Percentiles rank a stretch among this genome's conserved stretches.
Conservation (phyloP, 2,888 invertebrate species). For the Drosophila paramelanica region DNA sequence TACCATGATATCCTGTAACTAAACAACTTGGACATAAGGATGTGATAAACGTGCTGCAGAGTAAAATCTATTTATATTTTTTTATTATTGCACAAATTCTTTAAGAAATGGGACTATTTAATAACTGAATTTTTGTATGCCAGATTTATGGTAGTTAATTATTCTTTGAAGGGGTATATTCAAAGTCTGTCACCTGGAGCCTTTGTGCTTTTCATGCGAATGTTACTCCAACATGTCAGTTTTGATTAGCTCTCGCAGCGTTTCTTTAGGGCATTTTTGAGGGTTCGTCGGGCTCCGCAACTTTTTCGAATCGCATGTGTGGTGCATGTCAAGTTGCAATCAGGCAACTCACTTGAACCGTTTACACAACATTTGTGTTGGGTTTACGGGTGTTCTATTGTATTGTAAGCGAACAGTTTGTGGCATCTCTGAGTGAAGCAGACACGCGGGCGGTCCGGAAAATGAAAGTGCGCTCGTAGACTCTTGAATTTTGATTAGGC, state of each 20-base stretch:
- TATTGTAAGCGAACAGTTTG: constrained; percentile 11
- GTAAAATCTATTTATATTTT: too few relatives aligned
- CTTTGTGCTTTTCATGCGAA: not conserved
- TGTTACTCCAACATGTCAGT: constrained; percentile 32
- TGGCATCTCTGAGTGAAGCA: constrained; percentile 24
- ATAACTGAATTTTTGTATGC: too few relatives aligned
- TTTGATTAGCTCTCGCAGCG: constrained; percentile 38
- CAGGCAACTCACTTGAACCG: constrained; percentile 43
- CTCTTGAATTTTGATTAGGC: constrained; percentile 61
- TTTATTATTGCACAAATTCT: too few relatives aligned
- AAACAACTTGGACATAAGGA: not conserved
- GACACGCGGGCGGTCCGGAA: constrained; percentile 21
- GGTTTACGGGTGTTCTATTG: constrained; percentile 6
- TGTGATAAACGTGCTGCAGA: too few relatives aligned
- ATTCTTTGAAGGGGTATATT: not conserved
- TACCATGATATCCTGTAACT: constrained; percentile 15
- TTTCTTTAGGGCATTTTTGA: not conserved
- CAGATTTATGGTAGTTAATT: not conserved
- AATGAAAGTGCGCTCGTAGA: constrained; percentile 8
- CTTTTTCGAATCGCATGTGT: constrained; percentile 6
- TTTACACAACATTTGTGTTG: constrained; percentile 77
- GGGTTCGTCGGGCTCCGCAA: too few relatives aligned
- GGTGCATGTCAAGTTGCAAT: constrained; percentile 68
- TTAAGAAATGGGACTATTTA: too few relatives aligned
- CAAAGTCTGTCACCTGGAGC: not conserved